phyloP scores from a whole-genome alignment of 2,888 invertebrate species.

The Trissolcus japonicus region DNA sequence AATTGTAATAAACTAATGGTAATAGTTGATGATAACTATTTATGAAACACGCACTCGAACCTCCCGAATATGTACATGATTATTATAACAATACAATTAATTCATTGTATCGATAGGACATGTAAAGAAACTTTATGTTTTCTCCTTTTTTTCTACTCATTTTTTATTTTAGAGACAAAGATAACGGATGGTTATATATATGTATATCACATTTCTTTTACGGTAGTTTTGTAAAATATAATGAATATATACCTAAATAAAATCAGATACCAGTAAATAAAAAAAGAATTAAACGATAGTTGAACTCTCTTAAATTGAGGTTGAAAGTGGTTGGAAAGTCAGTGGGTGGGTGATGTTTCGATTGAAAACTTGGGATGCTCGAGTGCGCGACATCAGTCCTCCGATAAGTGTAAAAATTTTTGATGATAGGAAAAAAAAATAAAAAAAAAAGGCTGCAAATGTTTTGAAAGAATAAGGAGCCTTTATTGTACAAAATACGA shows the following conservation, averaged over 20 bases:
- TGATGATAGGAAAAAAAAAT: constrained; percentile 59
- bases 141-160: constrained; percentile 44
- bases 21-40: constrained; percentile 39
- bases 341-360: constrained; percentile 12
- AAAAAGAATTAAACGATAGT: constrained; percentile 16
- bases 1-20: constrained; percentile 42
- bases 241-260: constrained; percentile 24
- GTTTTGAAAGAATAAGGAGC: constrained; percentile 66
- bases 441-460: constrained; percentile 60
- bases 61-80: constrained; percentile 36
- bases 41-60: constrained; percentile 50
- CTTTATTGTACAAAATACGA: constrained; percentile 71
- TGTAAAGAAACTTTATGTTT: constrained; percentile 39
- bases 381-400: constrained; percentile 44
- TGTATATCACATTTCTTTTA: constrained; percentile 41
- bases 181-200: constrained; percentile 17
- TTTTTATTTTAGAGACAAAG: constrained; percentile 45
- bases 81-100: constrained; percentile 17
- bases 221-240: constrained; percentile 21
- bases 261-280: not conserved
- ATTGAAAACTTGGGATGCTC: constrained; percentile 42
- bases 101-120: constrained; percentile 34
- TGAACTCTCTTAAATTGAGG: constrained; percentile 16
- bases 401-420: constrained; percentile 67
- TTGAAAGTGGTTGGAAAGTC: constrained; percentile 15